Base-by-base conservation (phyloP, 2,888 invertebrate species). In the Cryptocephalus primarius region DNA sequence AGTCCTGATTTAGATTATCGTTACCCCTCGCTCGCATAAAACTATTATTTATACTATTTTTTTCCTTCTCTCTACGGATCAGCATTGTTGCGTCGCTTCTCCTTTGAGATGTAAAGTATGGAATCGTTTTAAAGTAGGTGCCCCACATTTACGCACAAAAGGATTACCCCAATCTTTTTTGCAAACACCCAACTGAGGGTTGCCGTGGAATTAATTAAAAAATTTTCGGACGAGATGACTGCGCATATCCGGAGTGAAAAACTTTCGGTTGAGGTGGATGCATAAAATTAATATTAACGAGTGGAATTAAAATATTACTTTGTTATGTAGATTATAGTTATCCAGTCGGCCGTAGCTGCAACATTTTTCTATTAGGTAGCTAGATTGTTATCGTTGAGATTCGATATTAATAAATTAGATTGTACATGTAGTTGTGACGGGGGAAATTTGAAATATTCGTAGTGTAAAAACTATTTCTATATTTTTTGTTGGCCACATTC, bases 71-170 rank as follows among this genome's bases (percentile, higher is more conserved):
- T 51, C 40, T 44, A 49, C 46, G 54, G 52, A 55, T 54, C 51
- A 50, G 58, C 53, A 53, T 55, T 53, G 58, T 56, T 46, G 56
- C 55, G 55, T 58, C 52, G 46, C 49, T 48, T 49, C 48, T 43
- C 48, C 49, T 58, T 52, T 59, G 53, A 58, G 50, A 59, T 59
- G 59, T 55, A 59, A 59, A 59, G 53, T 44, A 44, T 46, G 46
- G 51, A 46, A 22, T 22, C 53, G 53, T 57, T 59, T 57, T 48
- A 55, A 57, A 55, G 46, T 54, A 48, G 57, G 52, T 58, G 56
- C 55, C 58, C 58, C 51, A 55, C 51, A 58, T 58, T 54, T 22
- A 50, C 46, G 44, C 47, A 55, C 51, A 53, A 55, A 52, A 51
- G 48, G 46, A 46, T 48, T 48, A 50, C 52, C 50, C 47, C 22